Evolutionary conservation across 2,797 vertebrate genomes (phyloP), one percentile per base, ranked within the genome.

Genomic region (Hyperoplus immaculatus): DNA sequence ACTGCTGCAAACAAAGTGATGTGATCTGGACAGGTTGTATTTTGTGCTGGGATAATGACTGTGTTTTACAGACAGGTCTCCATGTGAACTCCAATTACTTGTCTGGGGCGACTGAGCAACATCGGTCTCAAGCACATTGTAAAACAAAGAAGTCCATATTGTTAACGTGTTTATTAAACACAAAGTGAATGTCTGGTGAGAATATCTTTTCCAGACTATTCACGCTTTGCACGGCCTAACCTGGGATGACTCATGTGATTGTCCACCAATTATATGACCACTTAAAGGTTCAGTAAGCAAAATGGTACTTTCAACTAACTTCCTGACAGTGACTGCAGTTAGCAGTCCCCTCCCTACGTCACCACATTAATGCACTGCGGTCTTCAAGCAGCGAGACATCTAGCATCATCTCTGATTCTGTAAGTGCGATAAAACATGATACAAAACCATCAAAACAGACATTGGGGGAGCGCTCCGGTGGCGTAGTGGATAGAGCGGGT

Each of bases 21-120:
- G 96, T 97, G 96, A 98, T 96, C 97, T 97, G 96, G 95, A 97
- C 98, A 98, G 97, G 96, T 97, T 97, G 92, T 94, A 96, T 97
- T 96, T 96, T 97, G 96, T 96, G 95, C 94, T 91, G 59, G 93
- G 90, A 94, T 96, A 97, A 97, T 95, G 94, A 96, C 90, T 95
- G 93, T 95, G 90, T 96, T 94, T 95, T 91, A 93, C 92, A 94
- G 92, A 89, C 93, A 93, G 87, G 81, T 80, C 94, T 94, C 94
- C 93, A 86, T 85, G 89, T 89, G 90, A 89, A 91, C 87, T 91
- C 89, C 93, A 93, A 94, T 94, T 94, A 94, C 92, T 88, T 88
- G 90, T 93, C 88, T 88, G 88, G 87, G 86, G 88, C 87, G 76
- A 71, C 75, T 77, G 80, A 83, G 86, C 89, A 83, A 82, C 84